phyloP scores from a whole-genome alignment of 2,888 invertebrate species.

The Caenorhabditis auriculariae region DNA sequence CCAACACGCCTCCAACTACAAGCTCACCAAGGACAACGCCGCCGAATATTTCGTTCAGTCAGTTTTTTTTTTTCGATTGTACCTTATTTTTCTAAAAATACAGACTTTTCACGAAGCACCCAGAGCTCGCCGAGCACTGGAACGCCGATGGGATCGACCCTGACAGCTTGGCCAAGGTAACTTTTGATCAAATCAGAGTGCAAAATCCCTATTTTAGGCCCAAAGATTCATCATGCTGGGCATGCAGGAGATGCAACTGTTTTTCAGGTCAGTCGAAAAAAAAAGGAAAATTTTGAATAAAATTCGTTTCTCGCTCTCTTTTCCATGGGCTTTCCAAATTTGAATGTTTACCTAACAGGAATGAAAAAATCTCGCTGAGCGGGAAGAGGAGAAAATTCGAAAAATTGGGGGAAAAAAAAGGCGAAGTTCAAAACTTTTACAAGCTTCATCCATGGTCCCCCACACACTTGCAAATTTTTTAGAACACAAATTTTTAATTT shows the following conservation, averaged over 20 bases:
- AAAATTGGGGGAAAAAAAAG: too few relatives aligned
- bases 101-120: constrained; percentile 49
- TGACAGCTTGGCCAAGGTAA: constrained; percentile 34
- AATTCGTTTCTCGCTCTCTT: too few relatives aligned
- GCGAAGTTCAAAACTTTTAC: too few relatives aligned
- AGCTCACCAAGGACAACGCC: constrained; percentile 40
- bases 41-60: constrained; percentile 51
- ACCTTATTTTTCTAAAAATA: constrained; percentile 5
- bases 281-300: too few relatives aligned
- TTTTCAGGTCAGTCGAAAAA: constrained; percentile 10
- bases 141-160: constrained; percentile 54
- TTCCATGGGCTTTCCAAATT: too few relatives aligned
- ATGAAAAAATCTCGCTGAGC: too few relatives aligned
- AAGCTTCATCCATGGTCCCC: too few relatives aligned
- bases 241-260: constrained; percentile 29
- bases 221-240: constrained; percentile 51
- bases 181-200: too few relatives aligned
- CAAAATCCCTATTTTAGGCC: constrained; percentile 9
- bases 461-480: too few relatives aligned
- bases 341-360: too few relatives aligned
- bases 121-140: constrained; percentile 50
- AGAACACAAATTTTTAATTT: too few relatives aligned
- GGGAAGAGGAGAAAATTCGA: too few relatives aligned
- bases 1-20: constrained; percentile 43
- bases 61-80: constrained; percentile 8